Percentiles rank a stretch among this genome's conserved stretches.
Conservation (phyloP, 2,888 invertebrate species). For the Scaptomyza tumidula region DNA sequence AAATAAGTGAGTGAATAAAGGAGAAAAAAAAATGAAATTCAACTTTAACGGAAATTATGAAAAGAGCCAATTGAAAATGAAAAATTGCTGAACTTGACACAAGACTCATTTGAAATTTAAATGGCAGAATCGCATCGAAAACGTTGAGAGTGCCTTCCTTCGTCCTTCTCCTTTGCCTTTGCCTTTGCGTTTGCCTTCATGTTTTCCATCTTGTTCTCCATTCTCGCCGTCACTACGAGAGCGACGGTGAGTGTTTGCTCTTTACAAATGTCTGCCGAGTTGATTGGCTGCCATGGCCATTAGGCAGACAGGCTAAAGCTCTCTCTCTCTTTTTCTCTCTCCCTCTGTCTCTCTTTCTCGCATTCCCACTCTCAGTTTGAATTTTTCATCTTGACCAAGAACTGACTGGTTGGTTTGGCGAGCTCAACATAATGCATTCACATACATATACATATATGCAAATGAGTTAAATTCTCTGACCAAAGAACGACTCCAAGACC, state of each 20-base stretch:
- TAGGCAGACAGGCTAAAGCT: slow-evolving; percentile 26
- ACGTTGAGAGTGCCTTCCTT: background rate
- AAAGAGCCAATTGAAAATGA: slow-evolving; percentile 62
- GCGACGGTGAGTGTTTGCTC: slow-evolving; percentile 24
- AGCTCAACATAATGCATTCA: slow-evolving; percentile 9
- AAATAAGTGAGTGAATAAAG: background rate
- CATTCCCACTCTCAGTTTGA: no score
- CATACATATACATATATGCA: slow-evolving; percentile 11
- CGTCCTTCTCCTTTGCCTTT: background rate
- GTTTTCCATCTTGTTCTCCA: background rate
- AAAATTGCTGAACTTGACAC: slow-evolving; percentile 65
- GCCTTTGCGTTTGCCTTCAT: background rate
- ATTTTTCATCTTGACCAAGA: background rate
- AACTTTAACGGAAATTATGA: slow-evolving; percentile 7
- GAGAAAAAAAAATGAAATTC: background rate
- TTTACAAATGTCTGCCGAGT: slow-evolving; percentile 55
- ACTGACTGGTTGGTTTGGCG: background rate
- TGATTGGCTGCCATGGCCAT: slow-evolving; percentile 60
- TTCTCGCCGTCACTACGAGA: background rate
- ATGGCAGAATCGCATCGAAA: slow-evolving; percentile 29
- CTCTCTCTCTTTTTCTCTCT: background rate
- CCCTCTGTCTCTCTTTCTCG: background rate
- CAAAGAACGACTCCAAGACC: background rate
- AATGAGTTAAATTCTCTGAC: slow-evolving; percentile 13
- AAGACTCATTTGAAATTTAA: slow-evolving; percentile 66